Conservation (phyloP, 2,888 invertebrate genomes). For the Drosophila kokeensis region DNA sequence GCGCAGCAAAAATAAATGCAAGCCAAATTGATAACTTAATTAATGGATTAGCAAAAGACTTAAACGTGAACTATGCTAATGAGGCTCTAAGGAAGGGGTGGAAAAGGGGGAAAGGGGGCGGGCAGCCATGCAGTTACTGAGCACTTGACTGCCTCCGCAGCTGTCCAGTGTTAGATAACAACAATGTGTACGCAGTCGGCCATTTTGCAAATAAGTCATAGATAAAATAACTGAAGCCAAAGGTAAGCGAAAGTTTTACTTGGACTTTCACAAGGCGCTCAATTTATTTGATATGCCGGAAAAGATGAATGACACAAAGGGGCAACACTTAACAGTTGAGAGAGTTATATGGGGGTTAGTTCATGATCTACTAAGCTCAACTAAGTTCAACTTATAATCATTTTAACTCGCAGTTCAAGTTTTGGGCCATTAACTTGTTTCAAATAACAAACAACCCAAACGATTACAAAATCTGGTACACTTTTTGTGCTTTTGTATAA, state of each 20-base stretch:
- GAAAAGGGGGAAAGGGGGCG: not conserved
- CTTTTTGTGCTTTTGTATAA: conserved; percentile 9
- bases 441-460: conserved; percentile 1
- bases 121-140: not conserved
- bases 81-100: not conserved
- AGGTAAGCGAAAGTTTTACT: conserved; percentile 45
- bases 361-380: not conserved
- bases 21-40: conserved; percentile 42
- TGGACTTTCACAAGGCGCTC: conserved; percentile 24
- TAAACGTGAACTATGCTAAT: conserved; percentile 1
- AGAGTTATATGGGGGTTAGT: not conserved
- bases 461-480: conserved; percentile 6
- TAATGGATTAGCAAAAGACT: conserved; percentile 22
- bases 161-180: conserved; percentile 41
- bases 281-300: conserved; percentile 44
- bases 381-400: not conserved
- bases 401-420: not conserved
- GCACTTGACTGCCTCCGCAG: conserved; percentile 15
- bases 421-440: conserved; percentile 1
- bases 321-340: not conserved
- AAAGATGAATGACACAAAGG: conserved; percentile 26
- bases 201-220: conserved; percentile 7
- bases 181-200: conserved; percentile 26
- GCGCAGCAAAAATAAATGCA: conserved; percentile 7
- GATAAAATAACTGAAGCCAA: conserved; percentile 22